Base-by-base conservation (phyloP, 2,888 invertebrate species). In the Empis livida region DNA sequence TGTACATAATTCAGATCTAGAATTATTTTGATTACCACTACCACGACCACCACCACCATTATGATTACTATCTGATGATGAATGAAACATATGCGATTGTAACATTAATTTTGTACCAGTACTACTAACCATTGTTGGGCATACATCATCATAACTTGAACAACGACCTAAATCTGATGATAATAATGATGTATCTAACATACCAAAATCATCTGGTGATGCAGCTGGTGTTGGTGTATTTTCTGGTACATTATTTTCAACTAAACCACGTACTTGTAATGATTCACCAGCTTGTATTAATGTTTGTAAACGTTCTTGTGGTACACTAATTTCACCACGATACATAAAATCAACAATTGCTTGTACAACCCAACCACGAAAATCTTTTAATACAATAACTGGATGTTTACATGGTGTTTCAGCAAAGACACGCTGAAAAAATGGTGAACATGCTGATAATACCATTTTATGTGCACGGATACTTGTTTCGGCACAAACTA, bases 361-460 rank as follows among this genome's bases (percentile, higher is more conserved):
- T 60, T 88, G 86, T 52, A 93, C 83, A 61, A 91, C 90, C 80
- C 88, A 86, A 55, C 84, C 87, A 60, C 80, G 80, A 66, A 90
- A 87, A 73, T 92, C 91, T 67, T 91, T 91, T 52, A 93, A 72
- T 56, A 92, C 89, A 63, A 93, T 89, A 57, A 92, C 88, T 39
- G 92, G 92, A 67, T 93, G 92, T 68, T 91, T 89, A 76, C 91
- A 91, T 47, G 91, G 91, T 60, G 89, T 90, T 64, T 92, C 91
- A 60, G 84, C 80, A 66, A 92, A 88, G 64, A 92, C 85, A 61
- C 84, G 75, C 61, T 88, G 83, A 71, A 93, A 92, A 64, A 91
- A 87, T 20, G 91, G 90, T 61, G 90, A 89, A 73, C 76, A 84
- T 45, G 91, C 91, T 56, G 90, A 89, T 43, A 93, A 78, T 48